Evolutionary conservation across 2,888 invertebrate species (phyloP).

Genomic region (Drosophila paranaensis): DNA sequence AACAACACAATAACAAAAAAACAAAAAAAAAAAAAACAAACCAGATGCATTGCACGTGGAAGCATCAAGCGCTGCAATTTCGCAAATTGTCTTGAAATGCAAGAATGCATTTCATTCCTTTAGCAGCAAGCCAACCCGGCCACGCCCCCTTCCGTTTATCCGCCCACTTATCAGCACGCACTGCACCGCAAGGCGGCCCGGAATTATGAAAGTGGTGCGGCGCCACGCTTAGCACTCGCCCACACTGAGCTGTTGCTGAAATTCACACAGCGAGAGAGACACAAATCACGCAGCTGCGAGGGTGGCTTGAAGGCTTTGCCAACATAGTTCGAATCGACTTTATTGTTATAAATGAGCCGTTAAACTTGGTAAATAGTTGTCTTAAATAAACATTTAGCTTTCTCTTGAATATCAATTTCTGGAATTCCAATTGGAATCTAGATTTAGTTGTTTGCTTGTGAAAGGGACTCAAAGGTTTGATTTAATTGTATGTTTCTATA

Average conservation of each 20-base stretch:
- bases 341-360: not conserved
- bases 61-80: slow-evolving; percentile 77
- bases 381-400: not conserved
- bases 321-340: not conserved
- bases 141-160: not conserved
- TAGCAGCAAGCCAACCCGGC: slow-evolving; percentile 11
- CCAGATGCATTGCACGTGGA: slow-evolving; percentile 73
- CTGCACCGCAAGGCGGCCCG: slow-evolving; percentile 36
- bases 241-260: slow-evolving; percentile 10
- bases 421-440: not conserved
- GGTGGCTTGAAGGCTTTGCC: not conserved
- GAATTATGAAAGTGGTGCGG: slow-evolving; percentile 51
- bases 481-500: not conserved
- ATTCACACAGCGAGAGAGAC: slow-evolving; percentile 20
- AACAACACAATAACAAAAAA: slow-evolving; percentile 5
- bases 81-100: slow-evolving; percentile 76
- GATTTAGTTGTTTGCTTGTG: not conserved
- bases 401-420: not conserved
- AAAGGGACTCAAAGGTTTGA: not conserved
- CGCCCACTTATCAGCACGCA: slow-evolving; percentile 40
- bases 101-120: slow-evolving; percentile 72
- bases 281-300: slow-evolving; percentile 36
- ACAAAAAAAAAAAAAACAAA: slow-evolving; percentile 4
- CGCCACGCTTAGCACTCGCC: slow-evolving; percentile 13
- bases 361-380: not conserved